Conservation (phyloP, 2,888 invertebrate genomes). For the Ashinkailepas kermadecensis region DNA sequence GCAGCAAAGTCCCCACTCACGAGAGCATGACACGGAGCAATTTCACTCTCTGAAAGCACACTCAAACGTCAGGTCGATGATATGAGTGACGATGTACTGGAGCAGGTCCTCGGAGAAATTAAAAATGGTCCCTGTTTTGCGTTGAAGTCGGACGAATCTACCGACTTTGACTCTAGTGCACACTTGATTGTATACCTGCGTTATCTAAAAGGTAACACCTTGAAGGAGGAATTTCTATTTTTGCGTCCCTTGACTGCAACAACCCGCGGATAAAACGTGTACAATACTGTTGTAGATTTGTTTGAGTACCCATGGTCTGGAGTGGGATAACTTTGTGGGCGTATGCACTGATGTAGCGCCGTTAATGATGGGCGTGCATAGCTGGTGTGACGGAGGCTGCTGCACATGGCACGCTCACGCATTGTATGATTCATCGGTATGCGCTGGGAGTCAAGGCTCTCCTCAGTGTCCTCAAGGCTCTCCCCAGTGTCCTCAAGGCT, state of each 20-base stretch:
- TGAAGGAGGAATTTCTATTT: conserved; percentile 26
- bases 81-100: conserved; percentile 25
- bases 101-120: conserved; percentile 26
- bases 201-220: conserved; percentile 25
- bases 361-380: conserved; percentile 21
- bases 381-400: conserved; percentile 19
- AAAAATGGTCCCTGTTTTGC: conserved; percentile 25
- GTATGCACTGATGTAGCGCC: conserved; percentile 24
- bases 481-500: not conserved
- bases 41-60: conserved; percentile 28
- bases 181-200: conserved; percentile 26
- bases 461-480: too few species aligned
- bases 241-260: not conserved
- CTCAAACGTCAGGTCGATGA: conserved; percentile 24
- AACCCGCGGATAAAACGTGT: not conserved
- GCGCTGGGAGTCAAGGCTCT: conserved; percentile 24
- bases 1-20: not conserved
- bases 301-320: conserved; percentile 25
- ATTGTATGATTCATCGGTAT: conserved; percentile 27
- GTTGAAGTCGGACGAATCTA: conserved; percentile 28
- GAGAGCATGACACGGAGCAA: conserved; percentile 19
- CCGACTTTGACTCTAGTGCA: conserved; percentile 27
- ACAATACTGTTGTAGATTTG: not conserved
- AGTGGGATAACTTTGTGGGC: conserved; percentile 27
- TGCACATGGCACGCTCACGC: conserved; percentile 23